phyloP scores from a whole-genome alignment of 2,113 vertebrate genomes.

The Dipodomys spectabilis region DNA sequence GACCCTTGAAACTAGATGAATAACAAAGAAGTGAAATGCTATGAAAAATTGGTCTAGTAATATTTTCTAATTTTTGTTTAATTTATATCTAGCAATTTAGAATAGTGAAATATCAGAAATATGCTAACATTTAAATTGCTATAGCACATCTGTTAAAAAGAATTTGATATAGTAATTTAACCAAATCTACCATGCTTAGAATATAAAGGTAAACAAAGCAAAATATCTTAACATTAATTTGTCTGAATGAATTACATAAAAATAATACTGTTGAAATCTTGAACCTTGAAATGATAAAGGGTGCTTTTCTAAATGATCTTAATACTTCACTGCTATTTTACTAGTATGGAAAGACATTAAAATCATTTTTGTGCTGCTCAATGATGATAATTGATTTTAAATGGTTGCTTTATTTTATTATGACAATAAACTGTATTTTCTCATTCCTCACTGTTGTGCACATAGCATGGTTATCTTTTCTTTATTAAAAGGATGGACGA shows the following conservation, averaged over 20 bases:
- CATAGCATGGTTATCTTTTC: not conserved
- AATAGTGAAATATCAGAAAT: not conserved
- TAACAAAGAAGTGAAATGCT: too few species aligned
- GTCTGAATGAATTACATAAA: not conserved
- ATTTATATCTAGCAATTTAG: not conserved
- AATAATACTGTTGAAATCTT: not conserved
- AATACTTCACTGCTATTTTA: slow-evolving; percentile 11
- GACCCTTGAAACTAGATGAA: not conserved
- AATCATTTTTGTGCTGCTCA: not conserved
- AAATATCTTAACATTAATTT: not conserved
- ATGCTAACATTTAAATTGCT: not conserved
- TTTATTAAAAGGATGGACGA: slow-evolving; percentile 8
- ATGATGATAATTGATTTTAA: not conserved
- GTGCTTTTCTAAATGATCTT: not conserved
- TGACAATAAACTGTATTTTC: not conserved
- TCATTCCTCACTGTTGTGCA: not conserved
- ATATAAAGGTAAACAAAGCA: not conserved
- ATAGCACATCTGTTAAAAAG: not conserved
- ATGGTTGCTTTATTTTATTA: slow-evolving; percentile 36
- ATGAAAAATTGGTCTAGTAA: not conserved
- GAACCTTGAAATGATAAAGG: not conserved
- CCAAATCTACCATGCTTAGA: not conserved
- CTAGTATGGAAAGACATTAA: slow-evolving; percentile 2
- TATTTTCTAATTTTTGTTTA: not conserved
- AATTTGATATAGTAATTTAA: not conserved